phyloP scores from a whole-genome alignment of 2,888 invertebrate species.

The Galeruca laticollis region DNA sequence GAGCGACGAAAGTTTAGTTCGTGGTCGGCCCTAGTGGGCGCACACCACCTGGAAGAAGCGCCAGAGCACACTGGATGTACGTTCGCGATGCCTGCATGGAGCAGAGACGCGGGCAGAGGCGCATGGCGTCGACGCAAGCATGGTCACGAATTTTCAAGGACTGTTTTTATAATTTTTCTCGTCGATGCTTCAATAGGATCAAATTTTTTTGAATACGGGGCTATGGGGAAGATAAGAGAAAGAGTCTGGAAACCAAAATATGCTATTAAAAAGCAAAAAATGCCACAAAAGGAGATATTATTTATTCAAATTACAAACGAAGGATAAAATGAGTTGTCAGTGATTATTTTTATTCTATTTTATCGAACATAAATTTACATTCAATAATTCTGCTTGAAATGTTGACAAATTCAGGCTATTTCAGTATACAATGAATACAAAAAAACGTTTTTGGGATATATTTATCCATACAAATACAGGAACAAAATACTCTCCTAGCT shows the following conservation, averaged over 20 bases:
- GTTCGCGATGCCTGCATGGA: conserved; percentile 45
- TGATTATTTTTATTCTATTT: no score
- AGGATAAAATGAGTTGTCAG: no score
- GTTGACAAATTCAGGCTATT: no score
- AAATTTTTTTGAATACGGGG: conserved; percentile 19
- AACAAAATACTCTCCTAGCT: no score
- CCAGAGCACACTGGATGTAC: conserved; percentile 41
- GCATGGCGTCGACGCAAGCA: conserved; percentile 39
- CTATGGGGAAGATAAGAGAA: not conserved
- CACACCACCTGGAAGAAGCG: conserved; percentile 37
- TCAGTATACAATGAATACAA: no score
- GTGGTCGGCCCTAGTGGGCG: conserved; percentile 30
- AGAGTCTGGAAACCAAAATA: not conserved
- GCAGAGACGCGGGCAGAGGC: conserved; percentile 51
- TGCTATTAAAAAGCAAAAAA: no score
- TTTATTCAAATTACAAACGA: no score
- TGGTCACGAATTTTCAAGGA: conserved; percentile 32
- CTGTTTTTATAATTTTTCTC: conserved; percentile 29
- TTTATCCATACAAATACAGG: no score
- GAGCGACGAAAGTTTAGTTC: conserved; percentile 8
- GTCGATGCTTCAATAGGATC: conserved; percentile 30
- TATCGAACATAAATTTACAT: no score
- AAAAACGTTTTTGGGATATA: no score
- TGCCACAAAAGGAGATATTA: no score
- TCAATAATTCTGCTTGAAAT: no score